These are phyloP conservation scores for Muscina levida DNA, from an alignment of 2,888 invertebrate species.

Conservation along the genomic window DNA sequence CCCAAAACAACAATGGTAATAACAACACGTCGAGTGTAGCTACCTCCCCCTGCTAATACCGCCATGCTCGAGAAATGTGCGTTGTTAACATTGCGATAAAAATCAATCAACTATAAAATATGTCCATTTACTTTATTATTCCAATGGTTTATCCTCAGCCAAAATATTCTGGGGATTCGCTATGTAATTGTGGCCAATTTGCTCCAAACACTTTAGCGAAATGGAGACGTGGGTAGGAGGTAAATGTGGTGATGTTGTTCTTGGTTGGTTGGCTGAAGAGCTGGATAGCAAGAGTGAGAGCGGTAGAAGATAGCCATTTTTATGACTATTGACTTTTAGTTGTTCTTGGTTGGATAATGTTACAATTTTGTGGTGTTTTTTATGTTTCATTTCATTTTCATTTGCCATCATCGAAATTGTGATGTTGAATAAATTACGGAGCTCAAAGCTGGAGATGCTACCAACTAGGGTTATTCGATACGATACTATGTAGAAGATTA, in stretches of 20 bases:
- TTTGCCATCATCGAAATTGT: constrained; percentile 30
- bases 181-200: constrained; percentile 50
- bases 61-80: constrained; percentile 56
- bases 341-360: constrained; percentile 58
- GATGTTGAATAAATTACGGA: constrained; percentile 55
- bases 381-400: constrained; percentile 42
- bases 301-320: constrained; percentile 38
- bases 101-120: constrained; percentile 74
- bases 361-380: constrained; percentile 65
- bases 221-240: neutral
- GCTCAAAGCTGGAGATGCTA: no score
- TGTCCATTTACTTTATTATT: constrained; percentile 65
- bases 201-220: no score
- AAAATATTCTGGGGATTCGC: neutral
- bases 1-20: constrained; percentile 21
- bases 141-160: constrained; percentile 38
- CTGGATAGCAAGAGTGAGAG: no score
- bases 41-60: neutral
- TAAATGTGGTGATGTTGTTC: neutral
- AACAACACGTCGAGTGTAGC: neutral
- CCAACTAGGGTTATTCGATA: no score
- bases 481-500: no score
- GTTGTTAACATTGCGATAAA: constrained; percentile 69
- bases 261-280: no score
- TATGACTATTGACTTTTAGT: constrained; percentile 56